Conservation (phyloP, 2,888 invertebrate species). For the Hirtodrosophila trivittata region DNA sequence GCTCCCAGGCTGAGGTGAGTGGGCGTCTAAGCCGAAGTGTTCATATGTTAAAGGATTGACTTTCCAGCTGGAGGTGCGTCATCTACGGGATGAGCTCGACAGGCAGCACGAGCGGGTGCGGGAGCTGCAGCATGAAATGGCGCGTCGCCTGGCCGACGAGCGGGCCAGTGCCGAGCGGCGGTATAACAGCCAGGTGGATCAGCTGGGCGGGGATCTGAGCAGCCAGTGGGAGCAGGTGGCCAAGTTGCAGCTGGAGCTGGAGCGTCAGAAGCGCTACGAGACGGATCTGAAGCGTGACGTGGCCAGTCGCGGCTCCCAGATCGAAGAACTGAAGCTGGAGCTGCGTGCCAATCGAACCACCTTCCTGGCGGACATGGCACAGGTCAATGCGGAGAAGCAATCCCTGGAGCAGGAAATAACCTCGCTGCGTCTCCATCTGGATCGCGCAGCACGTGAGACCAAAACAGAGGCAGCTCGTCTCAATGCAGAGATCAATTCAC, state of each 20-base stretch:
- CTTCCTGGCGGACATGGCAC: slow-evolving; percentile 90
- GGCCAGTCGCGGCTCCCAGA: slow-evolving; percentile 89
- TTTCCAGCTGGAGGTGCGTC: slow-evolving; percentile 86
- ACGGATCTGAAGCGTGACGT: slow-evolving; percentile 90
- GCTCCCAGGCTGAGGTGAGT: slow-evolving; percentile 87
- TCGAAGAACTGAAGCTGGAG: slow-evolving; percentile 92
- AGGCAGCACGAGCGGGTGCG: slow-evolving; percentile 90
- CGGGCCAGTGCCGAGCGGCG: slow-evolving; percentile 89
- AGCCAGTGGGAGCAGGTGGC: slow-evolving; percentile 92
- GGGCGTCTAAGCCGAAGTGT: not conserved
- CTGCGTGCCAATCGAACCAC: slow-evolving; percentile 88
- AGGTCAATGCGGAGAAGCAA: slow-evolving; percentile 90
- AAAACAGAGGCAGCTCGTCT: slow-evolving; percentile 90
- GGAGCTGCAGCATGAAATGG: slow-evolving; percentile 90
- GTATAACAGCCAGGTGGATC: slow-evolving; percentile 90
- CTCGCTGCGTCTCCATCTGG: slow-evolving; percentile 87
- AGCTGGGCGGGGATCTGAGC: slow-evolving; percentile 90
- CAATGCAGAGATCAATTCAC: slow-evolving; percentile 89
- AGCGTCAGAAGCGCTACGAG: slow-evolving; percentile 91
- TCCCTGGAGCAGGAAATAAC: slow-evolving; percentile 92
- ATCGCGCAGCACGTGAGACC: slow-evolving; percentile 89
- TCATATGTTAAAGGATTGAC: too few species aligned
- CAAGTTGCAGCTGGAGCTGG: slow-evolving; percentile 90
- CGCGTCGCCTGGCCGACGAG: slow-evolving; percentile 89
- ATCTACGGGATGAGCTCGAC: slow-evolving; percentile 90